These are phyloP conservation scores for Clamator glandarius DNA, from an alignment of 2,797 vertebrate species.

Conservation along the genomic window DNA sequence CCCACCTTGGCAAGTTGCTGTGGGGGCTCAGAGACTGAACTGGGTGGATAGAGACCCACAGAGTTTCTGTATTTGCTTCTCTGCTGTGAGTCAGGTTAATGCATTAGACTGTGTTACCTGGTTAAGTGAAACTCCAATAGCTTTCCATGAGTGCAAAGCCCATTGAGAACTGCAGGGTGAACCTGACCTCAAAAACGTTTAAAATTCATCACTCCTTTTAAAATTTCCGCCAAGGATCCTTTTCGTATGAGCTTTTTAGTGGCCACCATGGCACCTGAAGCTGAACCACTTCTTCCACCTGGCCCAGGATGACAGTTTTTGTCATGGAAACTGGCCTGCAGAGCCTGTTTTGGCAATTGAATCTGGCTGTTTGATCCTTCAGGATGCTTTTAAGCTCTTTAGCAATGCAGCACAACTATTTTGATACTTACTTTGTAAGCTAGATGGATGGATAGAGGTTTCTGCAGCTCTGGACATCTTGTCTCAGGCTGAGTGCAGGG, in stretches of 20 bases:
- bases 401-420: background rate
- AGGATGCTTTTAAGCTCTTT: background rate
- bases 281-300: rapidly evolving
- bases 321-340: background rate
- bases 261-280: background rate
- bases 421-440: background rate
- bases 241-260: background rate
- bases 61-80: background rate
- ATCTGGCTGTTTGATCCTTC: background rate
- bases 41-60: rapidly evolving
- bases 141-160: background rate
- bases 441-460: background rate
- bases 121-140: background rate
- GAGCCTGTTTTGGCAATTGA: background rate
- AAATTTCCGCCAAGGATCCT: background rate
- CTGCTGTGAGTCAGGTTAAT: background rate
- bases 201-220: background rate
- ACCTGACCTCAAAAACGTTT: background rate
- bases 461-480: background rate
- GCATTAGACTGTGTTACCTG: background rate
- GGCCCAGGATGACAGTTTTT: background rate
- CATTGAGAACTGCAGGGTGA: background rate
- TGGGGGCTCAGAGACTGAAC: background rate
- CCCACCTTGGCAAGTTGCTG: rapidly evolving
- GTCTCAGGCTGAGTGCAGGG: background rate